Evolutionary conservation across 2,113 vertebrate species (phyloP).

Genomic region (Paramisgurnus dabryanus): DNA sequence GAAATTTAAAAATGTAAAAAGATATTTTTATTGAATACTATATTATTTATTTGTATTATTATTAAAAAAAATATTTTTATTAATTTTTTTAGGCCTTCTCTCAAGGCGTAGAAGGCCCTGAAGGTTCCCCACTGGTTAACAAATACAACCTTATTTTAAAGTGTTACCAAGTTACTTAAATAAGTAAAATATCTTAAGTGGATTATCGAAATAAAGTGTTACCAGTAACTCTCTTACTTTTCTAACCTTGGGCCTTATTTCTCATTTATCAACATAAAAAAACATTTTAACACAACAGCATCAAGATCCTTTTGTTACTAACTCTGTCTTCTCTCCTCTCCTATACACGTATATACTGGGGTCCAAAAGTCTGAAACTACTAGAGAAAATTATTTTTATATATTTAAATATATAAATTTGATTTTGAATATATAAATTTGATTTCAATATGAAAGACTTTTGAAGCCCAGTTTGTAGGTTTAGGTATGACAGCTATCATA

Average conservation of each 20-base stretch:
- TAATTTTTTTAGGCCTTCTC: too few species aligned
- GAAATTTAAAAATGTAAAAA: too few species aligned
- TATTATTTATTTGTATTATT: too few species aligned
- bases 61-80: too few species aligned
- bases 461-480: background rate
- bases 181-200: too few species aligned
- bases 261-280: constrained; percentile 4
- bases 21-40: too few species aligned
- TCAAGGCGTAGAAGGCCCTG: too few species aligned
- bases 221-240: constrained; percentile 2
- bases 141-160: too few species aligned
- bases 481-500: background rate
- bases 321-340: background rate
- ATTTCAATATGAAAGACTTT: background rate
- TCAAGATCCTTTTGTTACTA: background rate
- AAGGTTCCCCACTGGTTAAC: too few species aligned
- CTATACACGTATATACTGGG: background rate
- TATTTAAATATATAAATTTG: too few species aligned
- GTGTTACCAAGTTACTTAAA: too few species aligned
- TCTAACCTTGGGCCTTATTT: constrained; percentile 23
- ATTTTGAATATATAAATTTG: background rate
- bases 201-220: background rate
- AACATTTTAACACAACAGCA: background rate
- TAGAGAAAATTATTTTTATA: background rate
- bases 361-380: background rate